A percentile compares a stretch with the other conserved stretches of the same genome.
These are phyloP conservation scores for Melipona bicolor DNA, from an alignment of 2,888 invertebrate genomes.

Conservation along the genomic window DNA sequence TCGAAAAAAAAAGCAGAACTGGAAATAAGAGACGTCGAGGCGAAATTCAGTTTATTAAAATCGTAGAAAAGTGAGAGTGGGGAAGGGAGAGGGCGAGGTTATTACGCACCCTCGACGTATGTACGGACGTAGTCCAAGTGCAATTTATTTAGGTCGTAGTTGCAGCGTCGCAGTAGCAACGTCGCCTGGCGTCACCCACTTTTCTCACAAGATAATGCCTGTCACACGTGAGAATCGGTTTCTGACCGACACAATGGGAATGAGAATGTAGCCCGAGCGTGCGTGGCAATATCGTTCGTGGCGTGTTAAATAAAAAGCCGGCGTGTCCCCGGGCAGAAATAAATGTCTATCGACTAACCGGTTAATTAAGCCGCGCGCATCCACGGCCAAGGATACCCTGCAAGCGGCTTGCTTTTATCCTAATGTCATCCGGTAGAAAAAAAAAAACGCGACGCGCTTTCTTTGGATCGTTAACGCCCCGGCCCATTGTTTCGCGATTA, in stretches of 20 bases:
- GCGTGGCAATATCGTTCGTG: constrained; percentile 21
- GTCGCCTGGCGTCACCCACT: constrained; percentile 57
- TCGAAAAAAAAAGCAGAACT: too few species aligned
- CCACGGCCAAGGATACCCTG: not conserved
- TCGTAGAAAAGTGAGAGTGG: not conserved
- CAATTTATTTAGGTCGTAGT: constrained; percentile 56
- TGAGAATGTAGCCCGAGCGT: constrained; percentile 39
- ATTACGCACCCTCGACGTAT: constrained; percentile 11
- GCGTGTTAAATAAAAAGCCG: constrained; percentile 45
- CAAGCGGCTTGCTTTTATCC: constrained; percentile 28
- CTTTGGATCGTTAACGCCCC: constrained; percentile 30
- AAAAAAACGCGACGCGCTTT: constrained; percentile 11
- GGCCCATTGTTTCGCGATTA: constrained; percentile 17
- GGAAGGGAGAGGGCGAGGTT: not conserved
- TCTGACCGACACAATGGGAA: constrained; percentile 47
- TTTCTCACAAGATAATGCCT: constrained; percentile 73
- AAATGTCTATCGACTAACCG: constrained; percentile 44
- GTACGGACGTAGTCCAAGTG: constrained; percentile 21
- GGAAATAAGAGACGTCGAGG: too few species aligned
- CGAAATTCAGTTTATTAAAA: constrained; percentile 18
- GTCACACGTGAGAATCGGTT: constrained; percentile 69
- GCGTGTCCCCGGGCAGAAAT: constrained; percentile 28
- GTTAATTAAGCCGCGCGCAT: constrained; percentile 46
- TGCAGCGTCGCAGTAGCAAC: constrained; percentile 40
- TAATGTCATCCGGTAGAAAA: not conserved